Conservation (phyloP, 2,797 vertebrate species). For the Takifugu rubripes region DNA sequence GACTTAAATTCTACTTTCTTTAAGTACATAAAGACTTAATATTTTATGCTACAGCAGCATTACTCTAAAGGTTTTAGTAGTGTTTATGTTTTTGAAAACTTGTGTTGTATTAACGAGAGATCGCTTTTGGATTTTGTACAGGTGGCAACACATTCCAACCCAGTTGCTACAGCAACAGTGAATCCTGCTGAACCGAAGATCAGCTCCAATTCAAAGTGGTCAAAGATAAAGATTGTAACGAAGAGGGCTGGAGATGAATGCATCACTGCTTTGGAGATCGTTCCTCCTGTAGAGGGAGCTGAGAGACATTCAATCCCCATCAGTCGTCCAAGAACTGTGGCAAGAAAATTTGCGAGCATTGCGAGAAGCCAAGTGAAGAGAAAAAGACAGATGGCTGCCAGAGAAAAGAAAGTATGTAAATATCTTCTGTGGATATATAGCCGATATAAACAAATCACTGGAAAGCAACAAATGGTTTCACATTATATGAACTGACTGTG, state of each 20-base stretch:
- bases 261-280: constrained; percentile 94
- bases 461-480: too few relatives aligned
- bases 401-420: constrained; percentile 86
- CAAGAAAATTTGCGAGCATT: constrained; percentile 96
- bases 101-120: not conserved
- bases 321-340: constrained; percentile 85
- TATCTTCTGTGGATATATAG: constrained; percentile 48
- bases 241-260: constrained; percentile 93
- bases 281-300: constrained; percentile 83
- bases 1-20: too few relatives aligned
- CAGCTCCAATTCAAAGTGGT: constrained; percentile 86
- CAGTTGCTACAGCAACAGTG: constrained; percentile 21
- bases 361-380: constrained; percentile 96
- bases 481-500: too few relatives aligned
- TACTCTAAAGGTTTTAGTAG: too few relatives aligned
- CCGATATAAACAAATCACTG: not conserved
- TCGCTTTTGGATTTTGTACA: constrained; percentile 19
- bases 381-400: constrained; percentile 95
- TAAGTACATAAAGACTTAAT: too few relatives aligned
- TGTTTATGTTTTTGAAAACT: not conserved
- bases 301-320: constrained; percentile 83
- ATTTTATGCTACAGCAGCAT: too few relatives aligned
- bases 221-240: constrained; percentile 98
- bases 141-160: constrained; percentile 34
- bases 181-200: constrained; percentile 47